Percentiles rank a stretch among this genome's conserved stretches.
Conservation (phyloP, 2,113 vertebrate genomes). For the Tupaia tana region DNA sequence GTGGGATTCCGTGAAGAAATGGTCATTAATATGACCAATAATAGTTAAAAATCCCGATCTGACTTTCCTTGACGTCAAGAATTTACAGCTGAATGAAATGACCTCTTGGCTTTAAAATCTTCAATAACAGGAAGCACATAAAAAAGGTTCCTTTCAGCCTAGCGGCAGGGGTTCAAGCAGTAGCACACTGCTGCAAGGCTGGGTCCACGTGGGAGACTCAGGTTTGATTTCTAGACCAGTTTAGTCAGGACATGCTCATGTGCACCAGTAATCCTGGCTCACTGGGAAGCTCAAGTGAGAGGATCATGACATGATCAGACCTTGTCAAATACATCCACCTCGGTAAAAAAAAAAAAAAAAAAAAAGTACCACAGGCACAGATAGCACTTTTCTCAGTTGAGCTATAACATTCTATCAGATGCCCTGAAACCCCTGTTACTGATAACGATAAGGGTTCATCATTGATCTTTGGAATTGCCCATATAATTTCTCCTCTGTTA, state of each 20-base stretch:
- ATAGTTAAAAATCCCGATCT: background rate
- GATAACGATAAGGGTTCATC: background rate
- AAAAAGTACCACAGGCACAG: too few relatives aligned
- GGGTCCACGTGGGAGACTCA: too few relatives aligned
- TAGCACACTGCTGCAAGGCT: too few relatives aligned
- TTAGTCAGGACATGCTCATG: too few relatives aligned
- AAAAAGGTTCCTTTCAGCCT: background rate
- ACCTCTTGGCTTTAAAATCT: background rate
- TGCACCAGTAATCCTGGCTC: too few relatives aligned
- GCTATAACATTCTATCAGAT: background rate
- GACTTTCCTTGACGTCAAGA: slow-evolving; percentile 1
- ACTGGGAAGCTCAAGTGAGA: too few relatives aligned
- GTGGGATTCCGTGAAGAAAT: background rate
- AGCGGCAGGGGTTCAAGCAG: too few relatives aligned
- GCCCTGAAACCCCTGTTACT: background rate
- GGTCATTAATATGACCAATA: accelerated
- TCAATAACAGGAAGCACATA: background rate
- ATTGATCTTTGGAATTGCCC: background rate
- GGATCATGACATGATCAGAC: too few relatives aligned
- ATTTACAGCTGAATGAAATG: background rate
- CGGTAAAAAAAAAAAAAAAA: too few relatives aligned
- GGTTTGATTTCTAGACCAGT: too few relatives aligned
- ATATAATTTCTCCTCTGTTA: background rate
- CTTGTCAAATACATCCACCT: too few relatives aligned
- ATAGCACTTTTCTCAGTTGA: background rate